A percentile compares a stretch with the other conserved stretches of the same genome.
Conservation (phyloP, 2,113 vertebrate genomes). For the Siniperca chuatsi region DNA sequence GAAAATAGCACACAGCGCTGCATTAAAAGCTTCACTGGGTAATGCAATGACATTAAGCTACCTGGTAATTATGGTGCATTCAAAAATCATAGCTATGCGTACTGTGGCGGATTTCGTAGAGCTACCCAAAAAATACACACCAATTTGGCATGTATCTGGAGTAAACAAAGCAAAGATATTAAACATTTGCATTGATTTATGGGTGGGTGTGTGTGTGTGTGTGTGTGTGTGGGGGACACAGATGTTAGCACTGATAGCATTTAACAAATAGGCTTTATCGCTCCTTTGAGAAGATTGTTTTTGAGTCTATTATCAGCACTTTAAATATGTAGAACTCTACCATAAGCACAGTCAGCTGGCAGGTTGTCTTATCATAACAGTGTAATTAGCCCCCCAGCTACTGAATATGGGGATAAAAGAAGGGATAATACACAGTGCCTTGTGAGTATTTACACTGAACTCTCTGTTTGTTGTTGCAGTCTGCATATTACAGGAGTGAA, state of each 20-base stretch:
- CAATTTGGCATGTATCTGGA: slow-evolving; percentile 16
- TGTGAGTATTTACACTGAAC: slow-evolving; percentile 50
- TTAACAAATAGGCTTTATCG: slow-evolving; percentile 22
- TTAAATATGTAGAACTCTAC: slow-evolving; percentile 32
- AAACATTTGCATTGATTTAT: slow-evolving; percentile 39
- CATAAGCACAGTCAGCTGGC: slow-evolving; percentile 48
- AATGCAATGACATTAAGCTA: slow-evolving; percentile 54
- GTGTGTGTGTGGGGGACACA: neutral
- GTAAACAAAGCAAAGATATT: slow-evolving; percentile 32
- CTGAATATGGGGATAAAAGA: slow-evolving; percentile 52
- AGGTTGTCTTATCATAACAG: slow-evolving; percentile 51
- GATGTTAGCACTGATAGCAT: neutral
- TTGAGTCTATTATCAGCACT: slow-evolving; percentile 47
- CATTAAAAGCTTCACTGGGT: slow-evolving; percentile 67
- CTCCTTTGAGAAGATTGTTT: slow-evolving; percentile 14
- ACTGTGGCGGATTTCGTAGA: slow-evolving; percentile 10
- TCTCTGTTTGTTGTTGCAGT: slow-evolving; percentile 66
- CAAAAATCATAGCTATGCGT: slow-evolving; percentile 53
- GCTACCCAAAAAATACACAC: slow-evolving; percentile 40
- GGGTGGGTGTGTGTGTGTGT: neutral
- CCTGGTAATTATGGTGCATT: slow-evolving; percentile 65
- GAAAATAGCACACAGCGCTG: slow-evolving; percentile 65
- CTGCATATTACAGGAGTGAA: slow-evolving; percentile 49
- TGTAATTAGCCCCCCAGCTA: slow-evolving; percentile 61
- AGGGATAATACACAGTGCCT: slow-evolving; percentile 44